Evolutionary conservation across 1,140 invertebrate species (phyloP), one percentile per base, ranked within the genome.

Genomic region (Pogonomyrmex californicus): DNA sequence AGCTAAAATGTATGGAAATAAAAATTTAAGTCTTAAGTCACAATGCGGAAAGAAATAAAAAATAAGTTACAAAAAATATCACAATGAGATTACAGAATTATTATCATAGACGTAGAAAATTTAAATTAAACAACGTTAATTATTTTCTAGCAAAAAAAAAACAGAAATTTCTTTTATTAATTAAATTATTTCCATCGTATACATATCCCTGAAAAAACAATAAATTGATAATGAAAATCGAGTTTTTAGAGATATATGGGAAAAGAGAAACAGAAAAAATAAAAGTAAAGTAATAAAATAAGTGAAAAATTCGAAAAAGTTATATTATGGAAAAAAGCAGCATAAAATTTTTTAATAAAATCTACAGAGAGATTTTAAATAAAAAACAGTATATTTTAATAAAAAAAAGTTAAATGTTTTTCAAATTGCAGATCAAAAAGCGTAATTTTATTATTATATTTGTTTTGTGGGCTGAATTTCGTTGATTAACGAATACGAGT

Each of bases 401-500:
- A 75, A 60, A 38, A 30, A 70, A 56, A 81, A 68, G n/a, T 70
- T 30, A 81, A 44, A 70, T 38, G 14, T 79, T 68, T 66, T 70
- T 12, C 38, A 12, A 70, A 38, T 60, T 73, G 47, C 54, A 58
- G 17, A 47, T 83, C 79, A 44, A 38, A 73, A 60, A 58, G 44
- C 17, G 68, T 83, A 47, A 73, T 83, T 83, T 79, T 66, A 44
- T 79, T 71, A 81, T 79, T 68, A 68, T 23, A 88, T 58, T 83
- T 14, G 14, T 70, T 38, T 56, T 23, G 14, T 23, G 41, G 47
- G 56, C 17, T 63, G 33, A 71, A 63, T 88, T 65, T 36, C 23
- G 68, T 71, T 85, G 56, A 38, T 71, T 47, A 71, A 68, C 68
- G 41, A 30, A 82, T 12, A 47, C 14, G 4, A 33, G 49, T 63